Base-by-base conservation (phyloP, 2,113 vertebrate genomes). In the Noturus placidus region DNA sequence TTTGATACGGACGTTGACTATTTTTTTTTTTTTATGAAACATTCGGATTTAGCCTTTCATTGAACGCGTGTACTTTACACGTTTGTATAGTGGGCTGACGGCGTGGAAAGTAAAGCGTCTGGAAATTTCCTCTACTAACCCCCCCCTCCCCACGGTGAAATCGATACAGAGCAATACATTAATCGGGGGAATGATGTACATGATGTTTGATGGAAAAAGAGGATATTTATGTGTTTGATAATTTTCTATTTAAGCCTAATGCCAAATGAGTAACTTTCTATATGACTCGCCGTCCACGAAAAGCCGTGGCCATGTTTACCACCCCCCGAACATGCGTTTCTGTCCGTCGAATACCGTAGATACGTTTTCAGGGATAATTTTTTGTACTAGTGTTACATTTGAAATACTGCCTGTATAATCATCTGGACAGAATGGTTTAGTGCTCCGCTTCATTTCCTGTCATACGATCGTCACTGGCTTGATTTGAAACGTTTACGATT, bases 231-330 rank as follows among this genome's bases (percentile, higher is more conserved):
- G 57, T 86, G 87, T 59, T 69, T 91, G 79, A 86, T 76, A 38
- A 83, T 84, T 91, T 88, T 90, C 88, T 89, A 90, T 91, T 91
- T 90, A 82, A 89, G 72, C 46, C 78, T 89, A 63, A 76, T 87
- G 88, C 90, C 87, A 91, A 90, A 93, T 74, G 78, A 91, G 63
- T 86, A 88, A 87, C 30, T 79, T 91, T 50, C 78, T 86, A 74
- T 61, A 85, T 2, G 10, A 22, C 15, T 22, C 3, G 6, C n/a
- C 5, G n/a, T 56, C 50, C 77, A 33, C 10, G 7, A 56, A 17
- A 38, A 72, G 35, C 74, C 4, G 35, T n/a, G 84, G 57, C 74
- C 46, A 81, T 63, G 38, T 42, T 42, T 42, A 20, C 5, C 38
- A 3, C 38, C 38, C 42, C 42, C 6, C 42, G 54, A 57, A 79